These are phyloP conservation scores for Morinoia aosen DNA, from an alignment of 2,888 invertebrate genomes.

Conservation along the genomic window DNA sequence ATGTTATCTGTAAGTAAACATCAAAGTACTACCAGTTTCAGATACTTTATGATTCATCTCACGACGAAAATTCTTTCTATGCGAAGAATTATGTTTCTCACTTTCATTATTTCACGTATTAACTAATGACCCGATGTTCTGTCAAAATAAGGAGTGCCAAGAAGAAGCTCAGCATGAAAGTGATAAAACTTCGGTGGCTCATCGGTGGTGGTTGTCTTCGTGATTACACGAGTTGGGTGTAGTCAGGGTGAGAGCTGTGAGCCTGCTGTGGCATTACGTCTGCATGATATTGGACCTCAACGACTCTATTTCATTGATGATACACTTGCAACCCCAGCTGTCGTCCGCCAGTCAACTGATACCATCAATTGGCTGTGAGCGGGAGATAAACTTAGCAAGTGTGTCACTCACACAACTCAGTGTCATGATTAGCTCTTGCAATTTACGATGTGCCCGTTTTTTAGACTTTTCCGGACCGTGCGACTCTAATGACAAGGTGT, in stretches of 20 bases:
- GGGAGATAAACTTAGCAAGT: conserved; percentile 6
- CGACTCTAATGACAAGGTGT: conserved; percentile 48
- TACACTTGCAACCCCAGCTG: conserved; percentile 1
- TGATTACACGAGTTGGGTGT: background rate
- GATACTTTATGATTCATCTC: too few species aligned
- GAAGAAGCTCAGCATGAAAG: background rate
- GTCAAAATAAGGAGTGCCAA: background rate
- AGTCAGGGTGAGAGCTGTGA: background rate
- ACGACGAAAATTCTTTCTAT: too few species aligned
- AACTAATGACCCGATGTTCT: background rate
- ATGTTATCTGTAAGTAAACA: too few species aligned
- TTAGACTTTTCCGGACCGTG: background rate
- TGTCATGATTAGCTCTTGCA: conserved; percentile 27
- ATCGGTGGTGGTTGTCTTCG: background rate
- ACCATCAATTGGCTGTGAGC: conserved; percentile 36
- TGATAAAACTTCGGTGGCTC: background rate
- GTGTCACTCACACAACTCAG: conserved; percentile 24
- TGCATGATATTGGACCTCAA: conserved; percentile 34
- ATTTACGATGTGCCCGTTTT: background rate
- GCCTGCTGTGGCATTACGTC: background rate
- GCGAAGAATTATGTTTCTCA: too few species aligned
- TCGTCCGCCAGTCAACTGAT: conserved; percentile 43
- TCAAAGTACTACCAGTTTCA: too few species aligned
- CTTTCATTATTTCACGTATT: too few species aligned
- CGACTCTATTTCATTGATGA: conserved; percentile 51